Base-by-base conservation (phyloP, 2,113 vertebrate species). In the Nothobranchius furzeri region DNA sequence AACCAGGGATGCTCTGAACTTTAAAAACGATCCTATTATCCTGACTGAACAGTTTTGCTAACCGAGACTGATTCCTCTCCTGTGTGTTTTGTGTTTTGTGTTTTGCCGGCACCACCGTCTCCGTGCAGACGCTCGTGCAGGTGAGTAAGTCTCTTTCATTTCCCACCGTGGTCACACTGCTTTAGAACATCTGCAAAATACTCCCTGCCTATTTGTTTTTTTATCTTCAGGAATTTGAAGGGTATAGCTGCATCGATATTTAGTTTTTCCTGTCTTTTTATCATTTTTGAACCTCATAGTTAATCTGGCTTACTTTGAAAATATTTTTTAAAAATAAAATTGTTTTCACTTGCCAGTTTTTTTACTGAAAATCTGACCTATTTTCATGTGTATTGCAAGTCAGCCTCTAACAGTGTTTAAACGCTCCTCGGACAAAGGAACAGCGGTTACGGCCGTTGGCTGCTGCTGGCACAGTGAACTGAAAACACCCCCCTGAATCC, bases 51-150 rank as follows among this genome's bases (percentile, higher is more conserved):
- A 20, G 20, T 20, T 20, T 20, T 20, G 1, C 20, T 20, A 25
- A 20, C 14, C 37, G 36, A 35, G 37, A 40, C 68, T 88, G 68
- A 89, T 76, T 9, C 55, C 54, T 84, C 55, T 83, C 69, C 55
- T 60, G 68, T 53, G 60, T 66, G 60, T 30, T 43, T 36, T 37
- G 60, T 66, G 60, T 30, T 43, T 36, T 37, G 0, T 15, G 7
- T 70, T 36, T 51, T 37, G 8, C 50, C 5, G 0, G 15, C 47
- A 62, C 25, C 70, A 0, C 67, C 71, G 7, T 52, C 68, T 43
- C 30, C 48, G 9, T 37, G 30, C 89, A 96, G 95, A 96, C 95
- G 0, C 93, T 96, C 65, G 78, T 96, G 78, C 95, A 96, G 93
- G 95, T 96, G 82, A 93, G 94, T 88, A 1, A 36, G 61, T 43